Conservation (phyloP, 2,888 invertebrate genomes). For the Marronus borbonicus region DNA sequence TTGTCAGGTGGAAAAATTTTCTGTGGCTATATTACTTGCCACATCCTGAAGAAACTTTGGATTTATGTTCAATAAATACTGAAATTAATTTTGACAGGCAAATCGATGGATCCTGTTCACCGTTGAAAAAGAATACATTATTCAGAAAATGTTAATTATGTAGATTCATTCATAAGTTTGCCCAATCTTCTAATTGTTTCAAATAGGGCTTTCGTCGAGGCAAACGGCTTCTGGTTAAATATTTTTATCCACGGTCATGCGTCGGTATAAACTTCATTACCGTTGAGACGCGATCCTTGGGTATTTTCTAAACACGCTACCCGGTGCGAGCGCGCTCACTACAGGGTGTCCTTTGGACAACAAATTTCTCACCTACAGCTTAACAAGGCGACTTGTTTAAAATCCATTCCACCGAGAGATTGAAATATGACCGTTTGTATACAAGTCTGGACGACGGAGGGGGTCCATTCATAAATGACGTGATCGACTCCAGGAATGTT, state of each 20-base stretch:
- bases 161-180: too few relatives aligned
- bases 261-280: slow-evolving; percentile 40
- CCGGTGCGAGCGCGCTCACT: slow-evolving; percentile 62
- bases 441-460: slow-evolving; percentile 63
- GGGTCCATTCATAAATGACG: slow-evolving; percentile 66
- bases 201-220: too few relatives aligned
- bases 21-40: too few relatives aligned
- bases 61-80: too few relatives aligned
- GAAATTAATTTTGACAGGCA: too few relatives aligned
- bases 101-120: too few relatives aligned
- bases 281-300: slow-evolving; percentile 32
- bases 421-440: slow-evolving; percentile 68
- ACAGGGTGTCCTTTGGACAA: slow-evolving; percentile 69
- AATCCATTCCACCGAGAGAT: slow-evolving; percentile 68
- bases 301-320: slow-evolving; percentile 62
- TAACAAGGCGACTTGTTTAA: slow-evolving; percentile 69
- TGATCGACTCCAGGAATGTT: slow-evolving; percentile 58
- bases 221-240: background rate
- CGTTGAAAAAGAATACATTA: too few relatives aligned
- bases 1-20: too few relatives aligned
- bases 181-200: too few relatives aligned
- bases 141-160: too few relatives aligned
- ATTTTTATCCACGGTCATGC: slow-evolving; percentile 11
- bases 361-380: slow-evolving; percentile 71
- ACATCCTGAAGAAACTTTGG: too few relatives aligned